These are phyloP conservation scores for Monarcha castaneiventris DNA, from an alignment of 2,113 vertebrate genomes.

Conservation along the genomic window DNA sequence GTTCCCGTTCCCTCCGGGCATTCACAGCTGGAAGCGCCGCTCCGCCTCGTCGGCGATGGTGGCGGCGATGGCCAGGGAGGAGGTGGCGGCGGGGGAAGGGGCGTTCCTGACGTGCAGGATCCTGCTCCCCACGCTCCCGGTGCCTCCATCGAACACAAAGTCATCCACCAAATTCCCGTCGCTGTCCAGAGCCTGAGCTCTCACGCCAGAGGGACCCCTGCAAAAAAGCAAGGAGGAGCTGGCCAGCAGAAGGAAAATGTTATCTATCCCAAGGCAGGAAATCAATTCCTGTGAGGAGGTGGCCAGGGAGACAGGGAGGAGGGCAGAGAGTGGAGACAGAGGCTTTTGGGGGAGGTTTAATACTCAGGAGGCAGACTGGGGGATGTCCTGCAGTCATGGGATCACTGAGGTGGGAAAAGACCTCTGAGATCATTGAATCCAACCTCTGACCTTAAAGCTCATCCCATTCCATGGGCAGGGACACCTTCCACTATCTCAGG, in stretches of 20 bases:
- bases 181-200: slow-evolving; percentile 89
- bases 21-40: slow-evolving; percentile 80
- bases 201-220: slow-evolving; percentile 91
- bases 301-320: background rate
- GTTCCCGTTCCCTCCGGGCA: accelerated
- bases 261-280: background rate
- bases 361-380: background rate
- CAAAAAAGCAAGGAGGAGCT: background rate
- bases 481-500: accelerated
- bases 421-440: too few relatives aligned
- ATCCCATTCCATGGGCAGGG: background rate
- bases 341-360: background rate
- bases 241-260: accelerated
- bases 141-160: slow-evolving; percentile 93
- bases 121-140: slow-evolving; percentile 77
- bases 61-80: slow-evolving; percentile 90
- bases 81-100: slow-evolving; percentile 94
- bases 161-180: slow-evolving; percentile 91
- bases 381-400: background rate
- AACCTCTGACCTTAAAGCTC: background rate
- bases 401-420: background rate
- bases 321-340: background rate
- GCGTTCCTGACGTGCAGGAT: slow-evolving; percentile 95
- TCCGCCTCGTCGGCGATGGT: slow-evolving; percentile 86
- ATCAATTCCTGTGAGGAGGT: background rate